phyloP scores from a whole-genome alignment of 2,888 invertebrate species.

The Labia minor region DNA sequence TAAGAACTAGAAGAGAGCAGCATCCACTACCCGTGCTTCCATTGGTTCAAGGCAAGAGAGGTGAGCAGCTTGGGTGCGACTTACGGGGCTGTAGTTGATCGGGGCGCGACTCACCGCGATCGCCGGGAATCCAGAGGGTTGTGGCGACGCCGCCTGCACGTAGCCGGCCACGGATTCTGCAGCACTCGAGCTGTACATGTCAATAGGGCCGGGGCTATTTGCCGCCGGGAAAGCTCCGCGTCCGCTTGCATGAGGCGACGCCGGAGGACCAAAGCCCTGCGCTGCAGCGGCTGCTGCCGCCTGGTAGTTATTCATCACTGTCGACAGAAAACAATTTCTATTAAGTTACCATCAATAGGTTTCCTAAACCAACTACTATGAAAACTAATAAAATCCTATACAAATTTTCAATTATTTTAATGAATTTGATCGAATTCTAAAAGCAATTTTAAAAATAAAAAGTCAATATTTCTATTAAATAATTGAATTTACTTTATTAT shows the following conservation, averaged over 20 bases:
- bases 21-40: background rate
- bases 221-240: constrained; percentile 73
- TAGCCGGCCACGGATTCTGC: constrained; percentile 79
- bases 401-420: no score
- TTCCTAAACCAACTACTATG: no score
- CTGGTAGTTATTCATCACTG: constrained; percentile 96
- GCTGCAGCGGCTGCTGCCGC: constrained; percentile 59
- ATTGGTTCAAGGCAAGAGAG: background rate
- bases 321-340: no score
- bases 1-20: background rate
- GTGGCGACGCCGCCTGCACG: constrained; percentile 92
- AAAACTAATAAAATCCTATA: no score
- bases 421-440: no score
- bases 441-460: no score
- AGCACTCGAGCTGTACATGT: constrained; percentile 82
- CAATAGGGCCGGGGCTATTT: constrained; percentile 77
- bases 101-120: constrained; percentile 88
- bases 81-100: constrained; percentile 86
- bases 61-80: constrained; percentile 34
- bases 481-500: no score
- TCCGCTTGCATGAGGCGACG: constrained; percentile 66
- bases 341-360: no score
- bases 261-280: constrained; percentile 69
- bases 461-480: no score
- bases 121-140: constrained; percentile 89